Evolutionary conservation across 2,888 invertebrate genomes (phyloP), one percentile per base, ranked within the genome.

Genomic region (Axea sp.): DNA sequence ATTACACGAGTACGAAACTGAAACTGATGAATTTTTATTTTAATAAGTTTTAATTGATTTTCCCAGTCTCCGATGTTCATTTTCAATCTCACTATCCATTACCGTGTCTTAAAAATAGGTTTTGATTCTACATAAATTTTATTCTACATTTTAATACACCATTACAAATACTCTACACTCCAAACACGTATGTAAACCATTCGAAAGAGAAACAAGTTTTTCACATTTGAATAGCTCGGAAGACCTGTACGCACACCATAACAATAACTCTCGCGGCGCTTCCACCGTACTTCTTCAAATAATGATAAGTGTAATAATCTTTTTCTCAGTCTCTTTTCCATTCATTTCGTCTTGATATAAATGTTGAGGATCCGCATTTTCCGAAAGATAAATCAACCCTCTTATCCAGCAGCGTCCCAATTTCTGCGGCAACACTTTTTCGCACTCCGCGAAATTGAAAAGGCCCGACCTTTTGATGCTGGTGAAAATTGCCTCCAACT

Each of bases 241-340:
- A 26, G 43, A 53, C 53, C 43, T 26, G 2, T 35, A 41, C 43
- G 26, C 33, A 4, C 19, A 35, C 24, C 31, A 11, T 8, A 24
- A 43, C 64, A 35, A 64, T 53, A 64, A 53, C 43, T 51, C 53
- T 53, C 45, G 35, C 33, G 53, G 12, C 26, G 28, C 6, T 43
- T 35, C 19, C 43, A 17, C n/a, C 53, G 31, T 35, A 35, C 31
- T 64, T 64, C 64, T 64, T 49, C 64, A 53, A 64, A 64, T 64
- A 64, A 64, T 64, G 64, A 64, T 64, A 64, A 64, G 53, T 64
- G 65, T 45, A 64, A 64, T 64, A 64, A 64, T 53, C 64, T 64
- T 64, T 64, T 64, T 55, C 65, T 19, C 47, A 24, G 51, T 31
- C 35, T 35, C 43, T 24, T 53, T 64, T 49, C 49, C 59, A 45